These are phyloP conservation scores for Atta texana DNA, from an alignment of 1,140 invertebrate species.

Conservation along the genomic window DNA sequence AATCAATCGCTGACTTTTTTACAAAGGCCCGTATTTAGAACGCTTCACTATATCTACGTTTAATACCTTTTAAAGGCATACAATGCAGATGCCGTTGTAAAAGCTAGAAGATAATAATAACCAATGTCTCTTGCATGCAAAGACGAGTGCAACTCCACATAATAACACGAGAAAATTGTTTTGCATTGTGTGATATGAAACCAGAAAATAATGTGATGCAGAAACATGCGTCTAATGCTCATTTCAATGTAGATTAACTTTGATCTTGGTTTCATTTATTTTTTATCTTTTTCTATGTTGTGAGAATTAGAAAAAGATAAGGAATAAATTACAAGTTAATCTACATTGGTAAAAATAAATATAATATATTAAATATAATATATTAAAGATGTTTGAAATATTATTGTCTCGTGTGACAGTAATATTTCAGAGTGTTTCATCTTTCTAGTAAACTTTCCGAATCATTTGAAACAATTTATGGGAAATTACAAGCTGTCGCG, in stretches of 20 bases:
- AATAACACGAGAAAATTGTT: background rate
- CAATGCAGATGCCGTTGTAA: conserved; percentile 6
- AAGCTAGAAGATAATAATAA: conserved; percentile 36
- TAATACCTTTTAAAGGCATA: background rate
- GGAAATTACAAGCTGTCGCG: too few relatives aligned
- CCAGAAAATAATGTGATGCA: background rate
- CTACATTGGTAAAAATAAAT: too few relatives aligned
- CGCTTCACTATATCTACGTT: background rate
- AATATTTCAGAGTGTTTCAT: background rate
- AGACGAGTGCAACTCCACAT: background rate
- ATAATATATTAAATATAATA: background rate
- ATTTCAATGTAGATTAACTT: too few relatives aligned
- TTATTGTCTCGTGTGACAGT: background rate
- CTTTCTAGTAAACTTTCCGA: background rate
- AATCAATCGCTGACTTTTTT: conserved; percentile 34
- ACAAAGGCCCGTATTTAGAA: conserved; percentile 7
- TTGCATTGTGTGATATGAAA: background rate
- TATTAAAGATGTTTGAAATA: background rate
- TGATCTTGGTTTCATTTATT: too few relatives aligned
- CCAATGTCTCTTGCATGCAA: background rate
- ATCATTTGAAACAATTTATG: too few relatives aligned
- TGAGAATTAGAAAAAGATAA: too few relatives aligned
- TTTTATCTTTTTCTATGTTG: too few relatives aligned
- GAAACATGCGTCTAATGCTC: background rate
- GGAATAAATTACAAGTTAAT: too few relatives aligned